Evolutionary conservation across 1,140 invertebrate genomes (phyloP), one percentile per base, ranked within the genome.

Genomic region (Neelides sp.): DNA sequence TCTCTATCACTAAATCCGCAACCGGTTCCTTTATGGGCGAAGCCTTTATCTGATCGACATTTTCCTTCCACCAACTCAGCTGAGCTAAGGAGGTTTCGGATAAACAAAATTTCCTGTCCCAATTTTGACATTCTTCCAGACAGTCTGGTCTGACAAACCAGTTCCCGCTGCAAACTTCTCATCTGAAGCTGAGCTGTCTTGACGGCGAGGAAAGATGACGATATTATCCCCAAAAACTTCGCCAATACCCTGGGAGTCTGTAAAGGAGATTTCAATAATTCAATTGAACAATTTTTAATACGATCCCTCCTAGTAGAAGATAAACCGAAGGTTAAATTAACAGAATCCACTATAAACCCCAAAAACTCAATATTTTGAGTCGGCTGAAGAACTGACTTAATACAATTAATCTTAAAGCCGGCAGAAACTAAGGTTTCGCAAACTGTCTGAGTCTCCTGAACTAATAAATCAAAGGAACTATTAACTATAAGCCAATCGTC

Each of bases 351-450:
- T 3, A 32, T 19, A 1, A 50, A 28, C 1, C 52, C 52, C 1
- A 54, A 43, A 20, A 50, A 50, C n/a, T 45, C 17, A 13, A 54
- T 30, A 12, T 8, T 8, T 27, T 54, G 46, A 1, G 13, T n/a
- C 4, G 52, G 52, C 3, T 10, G 10, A 1, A 54, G 32, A 12
- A 30, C 15, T 2, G 52, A 52, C 15, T 40, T 35, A n/a, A 45
- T 23, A 2, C n/a, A 2, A 23, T 52, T 52, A 7, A 52, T 42
- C 26, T 4, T 42, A 2, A 42, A 42, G 20, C 43, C 43, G 27
- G 26, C 20, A 10, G 7, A n/a, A 5, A 4, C 41, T 5, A 43
- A 24, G 12, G 4, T 5, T 8, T 10, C 8, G 3, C 3, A 4
- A 30, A 19, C 19, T 3, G 19, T n/a, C 17, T 23, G 27, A 27